phyloP scores from a whole-genome alignment of 2,888 invertebrate genomes.

The Dolichomitus sp. region DNA sequence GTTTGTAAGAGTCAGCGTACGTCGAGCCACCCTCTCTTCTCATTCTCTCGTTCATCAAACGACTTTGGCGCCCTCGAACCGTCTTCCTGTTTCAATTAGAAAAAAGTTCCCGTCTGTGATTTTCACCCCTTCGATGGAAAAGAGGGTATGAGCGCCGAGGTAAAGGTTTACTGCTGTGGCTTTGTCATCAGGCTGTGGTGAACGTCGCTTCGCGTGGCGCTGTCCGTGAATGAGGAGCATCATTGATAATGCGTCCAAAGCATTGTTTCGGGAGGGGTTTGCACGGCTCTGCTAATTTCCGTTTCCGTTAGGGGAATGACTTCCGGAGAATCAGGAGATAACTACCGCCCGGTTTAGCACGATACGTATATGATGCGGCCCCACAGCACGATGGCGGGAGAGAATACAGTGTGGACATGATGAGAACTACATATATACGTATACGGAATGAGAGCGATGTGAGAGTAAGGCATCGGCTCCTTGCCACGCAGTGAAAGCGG shows the following conservation, averaged over 20 bases:
- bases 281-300: conserved; percentile 80
- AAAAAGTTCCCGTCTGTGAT: conserved; percentile 44
- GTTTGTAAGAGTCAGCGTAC: conserved; percentile 22
- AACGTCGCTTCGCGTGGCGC: neutral
- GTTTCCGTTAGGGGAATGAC: conserved; percentile 79
- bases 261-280: neutral
- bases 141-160: neutral
- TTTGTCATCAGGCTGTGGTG: conserved; percentile 44
- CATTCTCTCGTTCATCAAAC: conserved; percentile 57
- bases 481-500: conserved; percentile 19
- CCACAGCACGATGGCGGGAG: neutral
- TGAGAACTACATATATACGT: conserved; percentile 11
- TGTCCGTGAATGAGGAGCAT: conserved; percentile 9
- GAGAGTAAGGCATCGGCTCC: conserved; percentile 5
- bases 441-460: conserved; percentile 9
- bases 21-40: conserved; percentile 18
- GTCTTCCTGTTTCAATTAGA: conserved; percentile 70
- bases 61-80: conserved; percentile 47
- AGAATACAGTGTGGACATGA: conserved; percentile 8
- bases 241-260: conserved; percentile 28
- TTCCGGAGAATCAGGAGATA: conserved; percentile 75
- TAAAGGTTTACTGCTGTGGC: conserved; percentile 27
- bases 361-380: neutral
- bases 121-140: conserved; percentile 34
- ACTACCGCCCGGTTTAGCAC: neutral